A percentile compares a stretch with the other conserved stretches of the same genome.
Conservation (phyloP, 1,140 invertebrate genomes). For the Heliconius himera region DNA sequence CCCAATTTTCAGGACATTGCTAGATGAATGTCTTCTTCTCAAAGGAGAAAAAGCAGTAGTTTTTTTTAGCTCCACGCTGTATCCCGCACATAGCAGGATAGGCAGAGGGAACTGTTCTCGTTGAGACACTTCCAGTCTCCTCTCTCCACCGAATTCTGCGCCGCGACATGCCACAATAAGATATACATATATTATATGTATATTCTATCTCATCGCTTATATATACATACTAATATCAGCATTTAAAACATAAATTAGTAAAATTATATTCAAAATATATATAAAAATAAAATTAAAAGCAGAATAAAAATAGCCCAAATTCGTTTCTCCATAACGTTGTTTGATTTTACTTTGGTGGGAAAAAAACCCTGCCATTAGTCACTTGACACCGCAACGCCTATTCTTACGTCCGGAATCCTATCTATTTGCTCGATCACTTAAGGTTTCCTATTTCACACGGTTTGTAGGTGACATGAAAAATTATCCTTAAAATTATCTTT, state of each 20-base stretch:
- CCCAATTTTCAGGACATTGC: no score
- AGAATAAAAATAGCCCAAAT: conserved; percentile 6
- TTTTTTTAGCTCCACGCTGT: no score
- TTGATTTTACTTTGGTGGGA: conserved; percentile 9
- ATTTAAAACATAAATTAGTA: neutral
- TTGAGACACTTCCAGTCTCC: no score
- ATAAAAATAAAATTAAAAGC: neutral
- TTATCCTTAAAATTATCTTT: neutral
- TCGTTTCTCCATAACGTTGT: neutral
- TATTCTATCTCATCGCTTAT: no score
- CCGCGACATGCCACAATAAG: no score
- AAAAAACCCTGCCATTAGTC: conserved; percentile 38
- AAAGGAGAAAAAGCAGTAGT: no score
- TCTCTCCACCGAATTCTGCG: no score
- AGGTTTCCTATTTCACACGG: conserved; percentile 36
- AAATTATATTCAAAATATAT: neutral
- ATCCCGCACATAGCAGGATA: no score
- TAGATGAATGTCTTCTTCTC: no score
- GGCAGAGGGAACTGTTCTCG: no score
- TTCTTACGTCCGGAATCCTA: conserved; percentile 21
- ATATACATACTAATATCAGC: no score
- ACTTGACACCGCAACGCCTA: conserved; percentile 31
- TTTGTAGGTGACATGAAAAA: conserved; percentile 1
- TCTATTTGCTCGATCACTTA: conserved; percentile 31
- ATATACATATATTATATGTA: neutral